Conservation (phyloP, 2,113 vertebrate genomes). For the Xenopus laevis region DNA sequence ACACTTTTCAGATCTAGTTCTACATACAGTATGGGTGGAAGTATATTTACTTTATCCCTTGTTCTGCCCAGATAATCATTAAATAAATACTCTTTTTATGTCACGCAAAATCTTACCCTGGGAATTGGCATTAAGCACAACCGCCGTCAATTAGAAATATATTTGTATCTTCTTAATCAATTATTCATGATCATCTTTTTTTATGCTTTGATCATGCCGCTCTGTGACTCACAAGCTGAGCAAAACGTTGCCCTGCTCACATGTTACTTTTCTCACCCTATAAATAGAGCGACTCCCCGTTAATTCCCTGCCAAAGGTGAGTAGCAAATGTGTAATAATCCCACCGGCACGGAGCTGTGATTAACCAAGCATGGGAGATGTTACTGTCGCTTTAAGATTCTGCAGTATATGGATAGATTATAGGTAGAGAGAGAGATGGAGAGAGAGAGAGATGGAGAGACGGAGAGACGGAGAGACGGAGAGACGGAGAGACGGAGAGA, state of each 20-base stretch:
- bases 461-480: too few relatives aligned
- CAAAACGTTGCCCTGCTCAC: constrained; percentile 25
- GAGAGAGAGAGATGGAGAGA: too few relatives aligned
- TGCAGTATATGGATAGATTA: too few relatives aligned
- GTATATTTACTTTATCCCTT: constrained; percentile 15
- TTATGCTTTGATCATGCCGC: constrained; percentile 52
- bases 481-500: too few relatives aligned
- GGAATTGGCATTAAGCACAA: constrained; percentile 60
- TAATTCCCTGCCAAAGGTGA: too few relatives aligned
- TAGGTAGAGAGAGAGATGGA: too few relatives aligned
- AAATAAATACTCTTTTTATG: constrained; percentile 56
- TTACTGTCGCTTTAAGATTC: too few relatives aligned
- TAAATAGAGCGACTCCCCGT: constrained; percentile 8
- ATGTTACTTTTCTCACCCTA: not conserved
- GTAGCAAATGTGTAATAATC: too few relatives aligned
- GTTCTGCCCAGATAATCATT: constrained; percentile 57
- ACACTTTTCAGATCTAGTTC: too few relatives aligned
- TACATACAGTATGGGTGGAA: constrained; percentile 2
- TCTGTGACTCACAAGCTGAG: constrained; percentile 34
- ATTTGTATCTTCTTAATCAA: constrained; percentile 62
- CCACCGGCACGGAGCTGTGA: too few relatives aligned
- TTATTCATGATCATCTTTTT: constrained; percentile 56
- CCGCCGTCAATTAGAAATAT: constrained; percentile 52
- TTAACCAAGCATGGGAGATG: too few relatives aligned
- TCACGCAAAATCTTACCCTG: constrained; percentile 62